Evolutionary conservation across 2,113 vertebrate species (phyloP), one percentile per base, ranked within the genome.

Genomic region (Coregonus clupeaformis): DNA sequence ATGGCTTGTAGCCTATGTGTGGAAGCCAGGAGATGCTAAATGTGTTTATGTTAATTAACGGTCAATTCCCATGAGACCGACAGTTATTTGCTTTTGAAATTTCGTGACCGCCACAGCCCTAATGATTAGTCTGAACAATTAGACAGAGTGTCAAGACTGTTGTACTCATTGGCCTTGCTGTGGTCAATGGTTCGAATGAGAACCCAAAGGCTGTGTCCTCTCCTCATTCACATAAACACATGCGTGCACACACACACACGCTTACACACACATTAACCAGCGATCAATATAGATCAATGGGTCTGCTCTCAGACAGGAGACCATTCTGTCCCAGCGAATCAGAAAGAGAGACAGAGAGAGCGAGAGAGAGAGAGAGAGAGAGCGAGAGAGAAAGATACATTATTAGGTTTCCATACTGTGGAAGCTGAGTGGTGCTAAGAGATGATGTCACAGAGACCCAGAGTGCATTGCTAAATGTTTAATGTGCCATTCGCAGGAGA

Each of bases 391-490:
- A 72, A 49, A 59, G 29, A 42, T 18, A 42, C 66, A 20, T 20
- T 42, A 68, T 68, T 16, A 42, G 22, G 67, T 79, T 87, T 85
- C 79, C 86, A 84, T 83, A 77, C 80, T 71, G 49, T 81, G 66
- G 84, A 77, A 80, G 84, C 77, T 85, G 74, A 80, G 80, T 70
- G 77, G 84, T 2, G 74, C 86, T 87, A 88, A 89, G 88, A 89
- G 89, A 91, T 84, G 76, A 86, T 88, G 85, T 90, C 89, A 87
- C 87, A 82, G 77, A 71, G 84, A 89, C 77, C 83, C 87, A 87
- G 85, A 91, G 89, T 87, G 88, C 83, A 80, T 86, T 77, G 64
- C 84, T 92, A 89, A 92, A 92, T 91, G 88, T 91, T 91, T 91
- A 90, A 91, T 91, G 89, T 90, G 88, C 84, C 86, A 86, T 86